Evolutionary conservation across 2,113 vertebrate genomes (phyloP), one percentile per base, ranked within the genome.

Genomic region (Alethe diademata): DNA sequence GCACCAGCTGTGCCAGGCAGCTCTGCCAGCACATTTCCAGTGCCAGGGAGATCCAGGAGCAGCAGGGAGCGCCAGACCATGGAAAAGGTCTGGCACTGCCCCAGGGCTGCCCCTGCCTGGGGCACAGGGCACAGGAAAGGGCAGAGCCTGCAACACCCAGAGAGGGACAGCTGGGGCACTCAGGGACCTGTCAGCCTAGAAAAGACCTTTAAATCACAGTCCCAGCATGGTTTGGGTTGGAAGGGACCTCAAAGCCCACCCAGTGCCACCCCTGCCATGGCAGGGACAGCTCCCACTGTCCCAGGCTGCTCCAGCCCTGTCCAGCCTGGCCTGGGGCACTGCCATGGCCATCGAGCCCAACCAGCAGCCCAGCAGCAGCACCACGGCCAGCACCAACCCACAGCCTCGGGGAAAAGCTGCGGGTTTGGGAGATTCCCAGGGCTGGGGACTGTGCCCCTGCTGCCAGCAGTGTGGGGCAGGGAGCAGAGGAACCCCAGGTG

Each of bases 331-430:
- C 43, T 36, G 0, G 61, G 51, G 0, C 53, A 33, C 31, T 76
- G 1, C 43, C 62, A 67, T 36, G 24, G 25, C 1, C 17, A 20
- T 25, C 7, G 1, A 31, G 7, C 9, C 35, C 36, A 22, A 3
- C 6, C 28, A 38, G 13, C 51, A 64, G 58, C 58, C 14, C 48
- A 40, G 69, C 69, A 43, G 13, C 58, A 47, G 60, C 47, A 42
- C 33, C 80, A 33, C 1, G 1, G 42, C 11, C 19, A 14, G 17
- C 25, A 12, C 14, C 25, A 31, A 50, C 35, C 16, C 25, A 4
- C 12, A 7, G 3, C 14, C 14, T 51, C 26, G 8, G 31, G 35
- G 43, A 48, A 51, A 25, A 22, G 3, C 53, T 2, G 14, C 9
- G 58, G 20, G 3, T 5, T 51, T 28, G 19, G 36, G 17, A 18